phyloP scores from a whole-genome alignment of 2,797 vertebrate genomes.

The Macrochelys suwanniensis region DNA sequence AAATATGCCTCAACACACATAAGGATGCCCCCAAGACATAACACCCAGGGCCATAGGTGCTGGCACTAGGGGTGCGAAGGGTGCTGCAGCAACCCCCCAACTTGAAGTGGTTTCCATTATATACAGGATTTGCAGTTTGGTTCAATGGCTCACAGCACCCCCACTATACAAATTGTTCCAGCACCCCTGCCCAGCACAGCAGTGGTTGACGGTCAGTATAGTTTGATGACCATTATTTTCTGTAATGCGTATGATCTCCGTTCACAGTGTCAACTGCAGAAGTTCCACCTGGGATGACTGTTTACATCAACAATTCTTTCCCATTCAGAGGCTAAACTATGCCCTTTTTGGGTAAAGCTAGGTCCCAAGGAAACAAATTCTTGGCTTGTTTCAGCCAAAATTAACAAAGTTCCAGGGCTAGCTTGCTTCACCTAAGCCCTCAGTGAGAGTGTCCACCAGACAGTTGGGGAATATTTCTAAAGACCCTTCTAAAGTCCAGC shows the following conservation, averaged over 20 bases:
- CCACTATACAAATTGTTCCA: too few species aligned
- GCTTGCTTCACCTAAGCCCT: not conserved
- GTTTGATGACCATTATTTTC: not conserved
- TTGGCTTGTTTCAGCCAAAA: not conserved
- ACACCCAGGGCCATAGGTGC: not conserved
- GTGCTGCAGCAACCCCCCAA: too few species aligned
- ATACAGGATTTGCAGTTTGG: too few species aligned
- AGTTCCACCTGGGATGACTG: rapidly evolving
- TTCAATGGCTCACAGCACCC: too few species aligned
- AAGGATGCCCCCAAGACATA: not conserved
- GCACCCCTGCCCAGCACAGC: rapidly evolving
- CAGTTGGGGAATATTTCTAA: not conserved
- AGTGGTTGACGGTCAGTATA: not conserved
- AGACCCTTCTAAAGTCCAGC: not conserved
- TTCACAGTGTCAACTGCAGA: not conserved
- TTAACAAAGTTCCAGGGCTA: not conserved
- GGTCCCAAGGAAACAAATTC: not conserved
- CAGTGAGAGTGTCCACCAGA: rapidly evolving
- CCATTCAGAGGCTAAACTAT: not conserved
- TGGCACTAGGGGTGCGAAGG: too few species aligned
- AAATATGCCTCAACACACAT: not conserved
- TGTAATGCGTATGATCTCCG: not conserved
- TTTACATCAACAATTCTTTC: not conserved
- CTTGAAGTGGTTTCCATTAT: too few species aligned
- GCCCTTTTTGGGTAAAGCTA: not conserved